These are phyloP conservation scores for Glaucopsyche alexis DNA, from an alignment of 2,888 invertebrate genomes.

Conservation along the genomic window DNA sequence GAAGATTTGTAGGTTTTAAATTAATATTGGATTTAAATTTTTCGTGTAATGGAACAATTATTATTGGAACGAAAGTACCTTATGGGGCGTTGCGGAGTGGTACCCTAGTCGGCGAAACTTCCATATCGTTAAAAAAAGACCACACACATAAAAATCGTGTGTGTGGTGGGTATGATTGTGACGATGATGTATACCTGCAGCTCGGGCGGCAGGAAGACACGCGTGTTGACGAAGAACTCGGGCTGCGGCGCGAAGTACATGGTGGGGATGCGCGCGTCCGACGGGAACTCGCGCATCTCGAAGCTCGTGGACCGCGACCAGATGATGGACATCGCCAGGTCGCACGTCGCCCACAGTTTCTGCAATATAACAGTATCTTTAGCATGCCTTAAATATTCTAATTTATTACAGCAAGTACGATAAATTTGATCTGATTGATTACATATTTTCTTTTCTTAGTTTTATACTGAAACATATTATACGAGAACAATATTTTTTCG, in stretches of 20 bases:
- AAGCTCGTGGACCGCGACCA: slow-evolving; percentile 92
- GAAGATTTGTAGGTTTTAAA: too few species aligned
- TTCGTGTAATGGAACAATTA: too few species aligned
- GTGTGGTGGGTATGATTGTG: not conserved
- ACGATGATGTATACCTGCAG: slow-evolving; percentile 77
- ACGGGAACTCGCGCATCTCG: slow-evolving; percentile 93
- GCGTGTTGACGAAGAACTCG: slow-evolving; percentile 85
- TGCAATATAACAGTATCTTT: slow-evolving; percentile 56
- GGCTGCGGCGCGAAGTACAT: slow-evolving; percentile 93
- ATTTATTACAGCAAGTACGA: not conserved
- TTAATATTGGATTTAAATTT: too few species aligned
- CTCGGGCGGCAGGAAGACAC: slow-evolving; percentile 90
- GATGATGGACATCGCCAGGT: slow-evolving; percentile 94
- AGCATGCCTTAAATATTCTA: not conserved
- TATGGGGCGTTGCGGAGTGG: too few species aligned
- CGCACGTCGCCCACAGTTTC: slow-evolving; percentile 98
- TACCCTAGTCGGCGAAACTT: too few species aligned
- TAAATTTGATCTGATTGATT: too few species aligned
- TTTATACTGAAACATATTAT: too few species aligned
- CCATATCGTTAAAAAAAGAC: too few species aligned
- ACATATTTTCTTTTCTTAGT: too few species aligned
- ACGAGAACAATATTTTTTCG: too few species aligned
- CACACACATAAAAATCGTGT: too few species aligned
- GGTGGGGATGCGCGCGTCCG: slow-evolving; percentile 91
- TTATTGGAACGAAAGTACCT: too few species aligned